Conservation (phyloP, 1,140 invertebrate genomes). For the Drosophila nigrodunni region DNA sequence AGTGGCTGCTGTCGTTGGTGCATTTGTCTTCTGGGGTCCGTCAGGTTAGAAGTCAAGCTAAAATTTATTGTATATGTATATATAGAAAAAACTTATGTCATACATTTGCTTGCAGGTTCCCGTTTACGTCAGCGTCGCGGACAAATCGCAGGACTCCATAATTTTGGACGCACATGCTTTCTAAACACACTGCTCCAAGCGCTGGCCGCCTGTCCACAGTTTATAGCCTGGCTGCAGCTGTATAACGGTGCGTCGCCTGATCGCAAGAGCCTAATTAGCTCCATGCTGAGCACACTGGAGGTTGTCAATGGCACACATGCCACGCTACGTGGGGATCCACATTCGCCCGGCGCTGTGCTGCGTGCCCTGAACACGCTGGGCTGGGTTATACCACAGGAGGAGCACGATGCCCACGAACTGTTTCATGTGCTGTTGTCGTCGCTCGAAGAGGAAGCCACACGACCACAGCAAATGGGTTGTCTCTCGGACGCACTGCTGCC, state of each 20-base stretch:
- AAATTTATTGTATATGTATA: too few relatives aligned
- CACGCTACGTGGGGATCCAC: conserved; percentile 88
- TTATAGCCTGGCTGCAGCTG: conserved; percentile 92
- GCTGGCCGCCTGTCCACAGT: conserved; percentile 90
- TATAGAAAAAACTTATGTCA: background rate
- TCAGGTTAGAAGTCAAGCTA: conserved; percentile 80
- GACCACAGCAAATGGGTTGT: conserved; percentile 86
- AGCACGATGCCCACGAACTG: conserved; percentile 97
- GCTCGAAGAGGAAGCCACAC: conserved; percentile 91
- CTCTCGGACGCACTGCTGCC: conserved; percentile 88
- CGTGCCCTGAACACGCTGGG: conserved; percentile 89
- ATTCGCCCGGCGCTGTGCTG: conserved; percentile 91
- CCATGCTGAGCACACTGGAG: conserved; percentile 88
- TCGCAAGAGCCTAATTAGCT: conserved; percentile 88
- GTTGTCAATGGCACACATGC: conserved; percentile 91
- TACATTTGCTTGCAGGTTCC: conserved; percentile 75
- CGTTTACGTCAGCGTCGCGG: conserved; percentile 87
- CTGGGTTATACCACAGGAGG: conserved; percentile 94
- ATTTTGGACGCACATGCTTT: conserved; percentile 94
- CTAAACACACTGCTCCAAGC: conserved; percentile 94
- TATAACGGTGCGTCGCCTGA: conserved; percentile 85
- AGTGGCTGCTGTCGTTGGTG: conserved; percentile 90
- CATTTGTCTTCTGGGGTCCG: conserved; percentile 92
- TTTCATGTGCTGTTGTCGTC: conserved; percentile 94
- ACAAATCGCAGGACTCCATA: conserved; percentile 91